Evolutionary conservation across 2,888 invertebrate species (phyloP).

Genomic region (Gonocerus acuteangulatus): DNA sequence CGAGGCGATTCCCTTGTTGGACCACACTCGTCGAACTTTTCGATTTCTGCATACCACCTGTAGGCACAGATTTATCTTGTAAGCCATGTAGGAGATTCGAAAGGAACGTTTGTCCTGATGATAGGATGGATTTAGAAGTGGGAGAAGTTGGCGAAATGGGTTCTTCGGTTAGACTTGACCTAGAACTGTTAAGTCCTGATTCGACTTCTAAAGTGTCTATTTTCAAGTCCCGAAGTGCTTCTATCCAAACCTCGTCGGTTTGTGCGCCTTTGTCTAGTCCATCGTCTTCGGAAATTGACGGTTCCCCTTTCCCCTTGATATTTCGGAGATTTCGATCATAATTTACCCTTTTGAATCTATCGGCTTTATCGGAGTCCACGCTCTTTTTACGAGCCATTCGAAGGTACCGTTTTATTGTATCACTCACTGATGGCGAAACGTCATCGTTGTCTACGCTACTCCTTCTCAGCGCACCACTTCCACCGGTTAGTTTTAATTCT

Average conservation of each 20-base stretch:
- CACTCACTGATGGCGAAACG: constrained; percentile 77
- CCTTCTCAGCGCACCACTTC: constrained; percentile 42
- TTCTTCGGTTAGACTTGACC: constrained; percentile 46
- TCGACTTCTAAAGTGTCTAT: constrained; percentile 48
- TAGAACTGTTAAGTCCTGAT: constrained; percentile 41
- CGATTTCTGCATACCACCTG: constrained; percentile 81
- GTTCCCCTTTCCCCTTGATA: constrained; percentile 69
- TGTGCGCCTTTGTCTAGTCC: constrained; percentile 67
- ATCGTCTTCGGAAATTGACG: constrained; percentile 70
- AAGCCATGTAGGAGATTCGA: constrained; percentile 55
- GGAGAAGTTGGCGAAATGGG: constrained; percentile 37
- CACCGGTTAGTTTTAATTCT: constrained; percentile 41
- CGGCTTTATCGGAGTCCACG: constrained; percentile 69
- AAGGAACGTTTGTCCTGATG: constrained; percentile 54
- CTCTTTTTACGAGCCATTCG: constrained; percentile 83
- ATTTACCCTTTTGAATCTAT: constrained; percentile 78
- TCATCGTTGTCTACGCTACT: constrained; percentile 76
- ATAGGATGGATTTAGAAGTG: constrained; percentile 44
- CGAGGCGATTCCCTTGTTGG: constrained; percentile 60
- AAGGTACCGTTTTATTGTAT: constrained; percentile 76
- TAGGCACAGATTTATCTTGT: constrained; percentile 43
- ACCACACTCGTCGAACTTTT: constrained; percentile 82
- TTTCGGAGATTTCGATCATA: constrained; percentile 77
- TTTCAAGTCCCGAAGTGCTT: constrained; percentile 59
- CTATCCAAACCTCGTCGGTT: constrained; percentile 69